Conservation (phyloP, 2,888 invertebrate genomes). For the Drosophila neonasuta region DNA sequence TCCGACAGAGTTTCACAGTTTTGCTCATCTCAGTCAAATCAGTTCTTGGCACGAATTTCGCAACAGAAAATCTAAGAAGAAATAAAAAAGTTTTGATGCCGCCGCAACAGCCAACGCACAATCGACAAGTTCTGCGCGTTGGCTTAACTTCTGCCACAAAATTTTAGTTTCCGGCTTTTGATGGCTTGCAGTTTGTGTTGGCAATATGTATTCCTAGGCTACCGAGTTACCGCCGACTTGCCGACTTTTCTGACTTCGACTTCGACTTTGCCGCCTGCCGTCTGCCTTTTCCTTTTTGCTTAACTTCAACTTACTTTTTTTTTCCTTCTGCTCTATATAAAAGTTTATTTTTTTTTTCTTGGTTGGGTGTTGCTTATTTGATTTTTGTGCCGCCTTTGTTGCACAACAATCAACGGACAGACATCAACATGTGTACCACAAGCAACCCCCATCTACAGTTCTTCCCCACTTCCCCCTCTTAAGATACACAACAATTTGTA, state of each 20-base stretch:
- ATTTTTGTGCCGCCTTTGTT: slow-evolving; percentile 67
- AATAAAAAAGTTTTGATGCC: slow-evolving; percentile 67
- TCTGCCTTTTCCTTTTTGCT: slow-evolving; percentile 28
- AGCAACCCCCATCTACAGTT: slow-evolving; percentile 16
- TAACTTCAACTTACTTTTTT: slow-evolving; percentile 39
- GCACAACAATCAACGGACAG: slow-evolving; percentile 48
- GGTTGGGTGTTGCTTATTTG: slow-evolving; percentile 72
- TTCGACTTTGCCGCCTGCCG: background rate
- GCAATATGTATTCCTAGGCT: slow-evolving; percentile 56
- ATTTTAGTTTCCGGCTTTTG: slow-evolving; percentile 75
- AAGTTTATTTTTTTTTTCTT: slow-evolving; percentile 38
- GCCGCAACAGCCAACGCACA: slow-evolving; percentile 66
- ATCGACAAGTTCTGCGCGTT: slow-evolving; percentile 74
- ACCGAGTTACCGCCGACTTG: slow-evolving; percentile 17
- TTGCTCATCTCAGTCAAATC: slow-evolving; percentile 63
- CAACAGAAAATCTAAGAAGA: slow-evolving; percentile 54
- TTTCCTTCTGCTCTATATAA: slow-evolving; percentile 43
- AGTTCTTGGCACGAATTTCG: slow-evolving; percentile 70
- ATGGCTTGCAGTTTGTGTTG: slow-evolving; percentile 69
- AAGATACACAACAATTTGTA: slow-evolving; percentile 55
- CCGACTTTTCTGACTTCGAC: slow-evolving; percentile 2
- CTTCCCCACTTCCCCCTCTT: slow-evolving; percentile 5
- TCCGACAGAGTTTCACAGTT: background rate
- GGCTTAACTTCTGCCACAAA: slow-evolving; percentile 74
- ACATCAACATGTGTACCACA: slow-evolving; percentile 57